Evolutionary conservation across 1,140 invertebrate genomes (phyloP).

Genomic region (Tribolium castaneum): DNA sequence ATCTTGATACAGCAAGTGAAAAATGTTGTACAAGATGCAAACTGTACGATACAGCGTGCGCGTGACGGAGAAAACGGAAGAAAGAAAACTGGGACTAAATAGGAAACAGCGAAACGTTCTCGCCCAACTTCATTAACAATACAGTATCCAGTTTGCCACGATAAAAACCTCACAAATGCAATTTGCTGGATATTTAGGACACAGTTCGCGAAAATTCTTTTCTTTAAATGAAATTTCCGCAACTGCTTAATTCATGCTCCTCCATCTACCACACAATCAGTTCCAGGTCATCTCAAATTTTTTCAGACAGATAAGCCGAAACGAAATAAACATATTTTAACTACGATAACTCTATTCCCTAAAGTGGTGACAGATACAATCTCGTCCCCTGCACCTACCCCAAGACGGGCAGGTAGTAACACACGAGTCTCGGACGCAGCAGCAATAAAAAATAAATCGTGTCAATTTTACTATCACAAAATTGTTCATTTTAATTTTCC

Average conservation of each 20-base stretch:
- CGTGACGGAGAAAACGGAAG: slow-evolving; percentile 37
- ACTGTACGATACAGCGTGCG: slow-evolving; percentile 54
- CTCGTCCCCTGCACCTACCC: slow-evolving; percentile 18
- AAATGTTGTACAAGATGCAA: slow-evolving; percentile 55
- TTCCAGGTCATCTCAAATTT: slow-evolving; percentile 6
- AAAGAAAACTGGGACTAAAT: slow-evolving; percentile 39
- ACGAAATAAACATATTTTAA: slow-evolving; percentile 33
- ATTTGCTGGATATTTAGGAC: slow-evolving; percentile 38
- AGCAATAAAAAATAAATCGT: no score
- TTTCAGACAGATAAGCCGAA: slow-evolving; percentile 13
- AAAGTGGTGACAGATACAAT: slow-evolving; percentile 38
- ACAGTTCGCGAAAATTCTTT: slow-evolving; percentile 9
- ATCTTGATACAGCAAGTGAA: slow-evolving; percentile 54
- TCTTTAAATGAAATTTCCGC: slow-evolving; percentile 17
- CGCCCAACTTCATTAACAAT: slow-evolving; percentile 47
- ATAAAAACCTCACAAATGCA: slow-evolving; percentile 46
- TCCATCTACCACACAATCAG: not conserved
- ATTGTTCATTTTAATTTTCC: no score
- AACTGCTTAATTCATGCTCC: not conserved
- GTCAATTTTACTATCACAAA: no score
- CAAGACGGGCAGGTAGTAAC: slow-evolving; percentile 16
- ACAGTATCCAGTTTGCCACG: slow-evolving; percentile 46
- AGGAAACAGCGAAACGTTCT: slow-evolving; percentile 34
- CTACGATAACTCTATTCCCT: slow-evolving; percentile 35
- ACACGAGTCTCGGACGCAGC: not conserved